These are phyloP conservation scores for Poeciliopsis occidentalis DNA, from an alignment of 2,113 vertebrate species.

Conservation along the genomic window DNA sequence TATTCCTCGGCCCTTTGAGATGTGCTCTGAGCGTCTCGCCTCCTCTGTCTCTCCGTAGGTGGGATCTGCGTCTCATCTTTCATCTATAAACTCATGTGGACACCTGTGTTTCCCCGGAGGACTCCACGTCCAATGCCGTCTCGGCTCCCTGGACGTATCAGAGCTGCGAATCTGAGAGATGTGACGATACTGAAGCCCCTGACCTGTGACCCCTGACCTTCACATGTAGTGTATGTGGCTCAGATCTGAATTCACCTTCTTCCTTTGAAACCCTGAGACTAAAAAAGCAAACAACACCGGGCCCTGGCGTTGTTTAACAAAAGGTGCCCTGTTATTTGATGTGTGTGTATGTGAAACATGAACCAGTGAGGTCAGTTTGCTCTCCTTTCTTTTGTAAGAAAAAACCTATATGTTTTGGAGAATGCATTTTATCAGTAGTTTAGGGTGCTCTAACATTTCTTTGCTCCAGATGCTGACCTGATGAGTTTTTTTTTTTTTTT, in stretches of 20 bases:
- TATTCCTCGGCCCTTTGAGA: not conserved
- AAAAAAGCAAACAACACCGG: constrained; percentile 70
- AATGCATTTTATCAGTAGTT: constrained; percentile 6
- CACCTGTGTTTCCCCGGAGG: constrained; percentile 36
- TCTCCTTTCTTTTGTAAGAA: constrained; percentile 1
- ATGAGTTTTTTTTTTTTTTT: constrained; percentile 47
- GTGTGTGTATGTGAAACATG: constrained; percentile 6
- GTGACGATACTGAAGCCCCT: constrained; percentile 67
- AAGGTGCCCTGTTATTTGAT: constrained; percentile 6
- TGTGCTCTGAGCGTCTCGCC: not conserved
- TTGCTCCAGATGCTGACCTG: constrained; percentile 37
- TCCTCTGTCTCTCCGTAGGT: not conserved
- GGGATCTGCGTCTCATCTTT: constrained; percentile 2
- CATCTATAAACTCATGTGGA: not conserved
- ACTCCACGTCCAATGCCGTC: constrained; percentile 40
- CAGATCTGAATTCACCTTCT: constrained; percentile 57
- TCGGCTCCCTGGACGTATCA: constrained; percentile 24
- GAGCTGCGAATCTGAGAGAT: constrained; percentile 53
- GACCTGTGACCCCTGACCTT: constrained; percentile 68
- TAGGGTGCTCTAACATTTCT: constrained; percentile 13
- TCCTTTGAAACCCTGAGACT: constrained; percentile 65
- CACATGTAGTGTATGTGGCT: constrained; percentile 58
- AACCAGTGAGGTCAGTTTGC: not conserved
- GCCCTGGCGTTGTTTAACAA: constrained; percentile 26
- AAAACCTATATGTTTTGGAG: not conserved